Conservation (phyloP, 2,888 invertebrate genomes). For the Nemotelus pantherinus region DNA sequence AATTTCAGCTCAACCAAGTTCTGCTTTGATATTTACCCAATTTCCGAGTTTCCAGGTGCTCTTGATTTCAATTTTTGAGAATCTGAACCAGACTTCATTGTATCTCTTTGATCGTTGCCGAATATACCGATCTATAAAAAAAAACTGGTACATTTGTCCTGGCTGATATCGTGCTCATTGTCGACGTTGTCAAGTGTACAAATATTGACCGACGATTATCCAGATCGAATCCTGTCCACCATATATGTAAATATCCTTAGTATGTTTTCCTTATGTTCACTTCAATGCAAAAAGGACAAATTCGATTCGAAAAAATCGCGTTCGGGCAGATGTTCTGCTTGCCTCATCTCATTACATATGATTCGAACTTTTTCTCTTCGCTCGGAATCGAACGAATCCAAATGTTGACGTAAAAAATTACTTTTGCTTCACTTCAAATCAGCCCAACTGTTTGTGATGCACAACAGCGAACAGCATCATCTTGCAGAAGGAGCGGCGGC, state of each 20-base stretch:
- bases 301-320: constrained; percentile 33
- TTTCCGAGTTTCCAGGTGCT: no score
- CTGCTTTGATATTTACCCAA: no score
- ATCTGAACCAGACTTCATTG: no score
- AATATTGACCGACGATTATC: constrained; percentile 44
- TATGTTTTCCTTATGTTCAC: neutral
- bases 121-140: neutral
- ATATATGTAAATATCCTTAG: constrained; percentile 30
- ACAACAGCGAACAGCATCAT: neutral
- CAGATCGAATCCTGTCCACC: constrained; percentile 15
- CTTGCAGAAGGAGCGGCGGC: neutral
- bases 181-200: constrained; percentile 25
- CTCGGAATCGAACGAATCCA: constrained; percentile 27
- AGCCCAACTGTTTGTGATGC: constrained; percentile 41
- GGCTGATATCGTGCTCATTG: neutral
- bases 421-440: constrained; percentile 38
- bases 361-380: constrained; percentile 18
- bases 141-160: constrained; percentile 12
- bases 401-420: constrained; percentile 43
- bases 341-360: constrained; percentile 41
- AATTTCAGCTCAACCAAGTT: no score
- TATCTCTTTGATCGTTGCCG: constrained; percentile 29
- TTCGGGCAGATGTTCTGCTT: constrained; percentile 38
- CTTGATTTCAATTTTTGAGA: no score
- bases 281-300: constrained; percentile 33